Base-by-base conservation (phyloP, 2,888 invertebrate species). In the Rhagium mordax region DNA sequence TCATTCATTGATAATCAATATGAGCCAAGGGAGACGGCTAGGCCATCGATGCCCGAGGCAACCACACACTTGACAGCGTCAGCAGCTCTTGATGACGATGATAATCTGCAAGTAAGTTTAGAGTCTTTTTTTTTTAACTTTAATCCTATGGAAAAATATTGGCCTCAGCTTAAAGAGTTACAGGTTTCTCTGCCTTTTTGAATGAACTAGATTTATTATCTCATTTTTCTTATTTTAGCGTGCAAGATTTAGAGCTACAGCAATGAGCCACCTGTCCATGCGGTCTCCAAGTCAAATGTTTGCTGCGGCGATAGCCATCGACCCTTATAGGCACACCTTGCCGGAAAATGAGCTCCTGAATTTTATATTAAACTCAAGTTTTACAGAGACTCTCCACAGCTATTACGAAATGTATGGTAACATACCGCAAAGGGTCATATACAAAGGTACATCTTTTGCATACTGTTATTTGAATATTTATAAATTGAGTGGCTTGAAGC, bases 321-420 rank as follows among this genome's bases (percentile, higher is more conserved):
- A 76, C 20, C 73, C 71, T 3, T 76, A 74, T 27, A 76, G 75
- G 59, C 29, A 53, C 1, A 72, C 60, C 61, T 62, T 82, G 21
- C 82, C 82, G 3, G 82, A 81, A 68, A 72, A 72, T 51, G 78
- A 81, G 69, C 47, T 81, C 5, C 20, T 82, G 51, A 77, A 80
- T 41, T 79, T 79, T 74, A 59, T 78, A 6, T 59, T 82, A 5
- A 67, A 72, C 7, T 76, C 79, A 13, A 68, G 8, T 24, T 75
- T 67, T 41, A 78, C 80, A 0, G 75, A 78, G 66, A 33, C 18
- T n/a, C 41, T 82, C 0, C 16, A 47, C 24, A 68, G 71, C 10
- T 81, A 78, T 68, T 72, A 66, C 65, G 55, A 53, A 16, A 33
- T 70, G 10, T 81, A 78, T 70, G 77, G 78, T 18, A 51, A 65